Evolutionary conservation across 2,797 vertebrate genomes (phyloP).

Genomic region (Yasuhikotakia modesta): DNA sequence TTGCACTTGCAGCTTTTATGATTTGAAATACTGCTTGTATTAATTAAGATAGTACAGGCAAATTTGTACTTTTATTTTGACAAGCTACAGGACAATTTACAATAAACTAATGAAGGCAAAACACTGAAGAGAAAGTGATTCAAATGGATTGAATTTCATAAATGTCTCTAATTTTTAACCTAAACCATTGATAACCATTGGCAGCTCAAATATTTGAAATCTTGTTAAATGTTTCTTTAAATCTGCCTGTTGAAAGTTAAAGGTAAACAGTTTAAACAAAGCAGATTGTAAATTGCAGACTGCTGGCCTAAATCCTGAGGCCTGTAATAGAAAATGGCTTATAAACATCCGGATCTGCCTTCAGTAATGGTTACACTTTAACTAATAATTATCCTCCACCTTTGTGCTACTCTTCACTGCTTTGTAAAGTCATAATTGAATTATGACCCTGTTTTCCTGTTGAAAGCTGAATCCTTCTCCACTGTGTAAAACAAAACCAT

Average conservation of each 20-base stretch:
- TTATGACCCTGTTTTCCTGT: conserved; percentile 24
- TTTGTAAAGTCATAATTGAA: conserved; percentile 41
- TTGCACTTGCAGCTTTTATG: too few relatives aligned
- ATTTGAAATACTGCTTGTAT: too few relatives aligned
- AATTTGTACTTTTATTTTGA: too few relatives aligned
- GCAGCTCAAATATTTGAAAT: not conserved
- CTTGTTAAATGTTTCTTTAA: too few relatives aligned
- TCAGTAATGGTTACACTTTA: conserved; percentile 15
- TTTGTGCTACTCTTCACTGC: conserved; percentile 7
- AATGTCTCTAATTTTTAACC: not conserved
- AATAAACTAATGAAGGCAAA: not conserved
- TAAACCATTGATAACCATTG: not conserved
- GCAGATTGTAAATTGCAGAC: not conserved
- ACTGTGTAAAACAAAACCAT: conserved; percentile 36
- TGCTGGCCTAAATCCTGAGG: not conserved
- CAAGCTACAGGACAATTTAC: too few relatives aligned
- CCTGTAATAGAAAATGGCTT: not conserved
- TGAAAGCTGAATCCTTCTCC: conserved; percentile 22
- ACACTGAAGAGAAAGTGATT: not conserved
- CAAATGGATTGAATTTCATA: not conserved
- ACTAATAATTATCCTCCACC: conserved; percentile 22
- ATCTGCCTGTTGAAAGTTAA: not conserved
- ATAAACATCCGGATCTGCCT: conserved; percentile 15
- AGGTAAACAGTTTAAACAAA: not conserved
- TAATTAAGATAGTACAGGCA: too few relatives aligned